Conservation (phyloP, 2,888 invertebrate species). For the Andricus quercusramuli region DNA sequence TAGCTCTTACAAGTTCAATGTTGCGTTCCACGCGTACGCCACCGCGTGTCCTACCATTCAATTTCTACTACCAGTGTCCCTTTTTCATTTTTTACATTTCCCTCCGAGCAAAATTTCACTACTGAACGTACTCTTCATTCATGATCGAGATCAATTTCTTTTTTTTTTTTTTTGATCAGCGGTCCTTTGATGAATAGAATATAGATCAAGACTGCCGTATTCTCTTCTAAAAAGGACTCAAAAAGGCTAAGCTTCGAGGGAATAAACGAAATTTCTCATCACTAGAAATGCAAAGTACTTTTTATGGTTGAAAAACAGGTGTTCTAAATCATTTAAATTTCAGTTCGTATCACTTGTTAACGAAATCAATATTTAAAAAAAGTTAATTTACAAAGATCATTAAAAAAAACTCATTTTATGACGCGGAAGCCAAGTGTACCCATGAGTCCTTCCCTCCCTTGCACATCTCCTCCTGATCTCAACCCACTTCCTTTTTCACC, state of each 20-base stretch:
- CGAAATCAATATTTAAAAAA: too few species aligned
- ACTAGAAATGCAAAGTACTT: neutral
- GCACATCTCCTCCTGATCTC: too few species aligned
- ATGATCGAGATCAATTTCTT: conserved; percentile 27
- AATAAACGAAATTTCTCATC: neutral
- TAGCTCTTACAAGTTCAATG: conserved; percentile 76
- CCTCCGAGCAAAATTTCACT: conserved; percentile 38
- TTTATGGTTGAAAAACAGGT: neutral
- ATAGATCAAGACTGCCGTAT: neutral
- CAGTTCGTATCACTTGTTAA: too few species aligned
- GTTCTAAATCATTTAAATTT: too few species aligned
- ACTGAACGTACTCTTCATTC: conserved; percentile 38
- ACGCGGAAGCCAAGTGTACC: too few species aligned
- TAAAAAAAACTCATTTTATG: too few species aligned
- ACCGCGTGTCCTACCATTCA: conserved; percentile 52
- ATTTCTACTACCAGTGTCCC: conserved; percentile 45
- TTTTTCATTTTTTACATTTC: conserved; percentile 43
- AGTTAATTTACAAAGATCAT: too few species aligned
- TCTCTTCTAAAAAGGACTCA: neutral
- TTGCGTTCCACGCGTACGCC: conserved; percentile 67
- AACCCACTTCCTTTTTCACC: too few species aligned
- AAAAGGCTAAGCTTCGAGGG: neutral
- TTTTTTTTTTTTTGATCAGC: conserved; percentile 51
- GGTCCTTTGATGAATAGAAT: conserved; percentile 42
- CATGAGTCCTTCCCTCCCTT: too few species aligned